A percentile compares a stretch with the other conserved stretches of the same genome.
These are phyloP conservation scores for Saguinus midas DNA, from an alignment of 2,113 vertebrate genomes.

Conservation along the genomic window DNA sequence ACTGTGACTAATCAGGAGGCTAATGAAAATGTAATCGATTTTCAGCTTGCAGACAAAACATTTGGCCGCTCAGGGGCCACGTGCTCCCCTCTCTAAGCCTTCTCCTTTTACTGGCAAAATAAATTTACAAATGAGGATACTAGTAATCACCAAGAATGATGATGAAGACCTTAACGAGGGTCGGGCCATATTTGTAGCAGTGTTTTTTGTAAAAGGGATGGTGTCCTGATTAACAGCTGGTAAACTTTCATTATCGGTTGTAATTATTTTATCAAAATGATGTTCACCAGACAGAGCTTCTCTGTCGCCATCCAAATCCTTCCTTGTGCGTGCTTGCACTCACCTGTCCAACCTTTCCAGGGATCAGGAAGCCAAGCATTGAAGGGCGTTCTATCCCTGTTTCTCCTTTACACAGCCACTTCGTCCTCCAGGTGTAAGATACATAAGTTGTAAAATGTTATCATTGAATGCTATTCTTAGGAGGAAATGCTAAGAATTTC, in stretches of 20 bases:
- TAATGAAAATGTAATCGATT: background rate
- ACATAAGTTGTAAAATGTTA: background rate
- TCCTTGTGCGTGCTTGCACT: background rate
- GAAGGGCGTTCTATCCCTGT: background rate
- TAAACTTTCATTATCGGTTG: background rate
- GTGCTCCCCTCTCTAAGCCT: background rate
- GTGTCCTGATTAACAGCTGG: too few species aligned
- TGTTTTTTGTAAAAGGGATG: background rate
- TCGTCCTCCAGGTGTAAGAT: too few species aligned
- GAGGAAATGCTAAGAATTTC: too few species aligned
- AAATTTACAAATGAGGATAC: background rate
- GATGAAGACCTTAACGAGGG: accelerated
- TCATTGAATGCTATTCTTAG: background rate
- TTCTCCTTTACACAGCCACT: background rate
- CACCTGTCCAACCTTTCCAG: background rate
- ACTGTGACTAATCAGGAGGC: background rate
- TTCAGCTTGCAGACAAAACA: background rate
- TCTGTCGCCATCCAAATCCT: background rate
- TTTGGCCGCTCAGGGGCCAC: accelerated
- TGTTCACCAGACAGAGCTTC: background rate
- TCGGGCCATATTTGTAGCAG: background rate
- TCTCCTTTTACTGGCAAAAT: background rate
- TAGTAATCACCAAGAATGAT: background rate
- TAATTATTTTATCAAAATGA: background rate
- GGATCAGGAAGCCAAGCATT: too few species aligned